Conservation (phyloP, 2,113 vertebrate genomes). For the Zonotrichia leucophrys region DNA sequence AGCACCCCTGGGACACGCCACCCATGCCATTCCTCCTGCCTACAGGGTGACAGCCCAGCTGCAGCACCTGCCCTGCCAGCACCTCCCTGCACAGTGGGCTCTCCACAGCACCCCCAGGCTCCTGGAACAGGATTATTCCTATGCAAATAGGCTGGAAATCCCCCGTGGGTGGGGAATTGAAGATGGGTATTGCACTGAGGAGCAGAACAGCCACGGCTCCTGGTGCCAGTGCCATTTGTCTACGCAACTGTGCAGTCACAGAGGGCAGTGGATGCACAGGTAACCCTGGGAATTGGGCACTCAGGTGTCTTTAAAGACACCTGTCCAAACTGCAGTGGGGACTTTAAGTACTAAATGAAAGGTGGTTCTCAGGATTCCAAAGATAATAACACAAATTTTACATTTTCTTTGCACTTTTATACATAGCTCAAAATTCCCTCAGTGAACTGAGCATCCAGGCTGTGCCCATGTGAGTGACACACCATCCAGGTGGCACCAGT, state of each 20-base stretch:
- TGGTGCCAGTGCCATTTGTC: not conserved
- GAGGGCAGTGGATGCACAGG: not conserved
- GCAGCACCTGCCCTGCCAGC: not conserved
- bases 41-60: not conserved
- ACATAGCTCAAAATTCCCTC: not conserved
- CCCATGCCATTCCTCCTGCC: not conserved
- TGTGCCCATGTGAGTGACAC: not conserved
- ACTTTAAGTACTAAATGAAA: not conserved
- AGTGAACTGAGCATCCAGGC: not conserved
- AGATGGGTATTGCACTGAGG: not conserved
- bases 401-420: not conserved
- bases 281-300: not conserved
- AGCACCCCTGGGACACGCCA: not conserved
- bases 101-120: not conserved
- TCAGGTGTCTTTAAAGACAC: not conserved
- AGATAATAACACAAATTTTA: not conserved
- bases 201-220: not conserved
- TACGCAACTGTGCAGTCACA: not conserved
- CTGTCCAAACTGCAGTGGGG: not conserved
- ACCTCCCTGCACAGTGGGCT: not conserved
- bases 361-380: not conserved
- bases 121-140: not conserved
- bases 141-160: not conserved
- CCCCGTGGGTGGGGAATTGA: not conserved
- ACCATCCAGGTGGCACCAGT: not conserved